Evolutionary conservation across 23 tunicate genomes (phyloP), one percentile per base, ranked within the genome.

Genomic region (Ciona savignyi): DNA sequence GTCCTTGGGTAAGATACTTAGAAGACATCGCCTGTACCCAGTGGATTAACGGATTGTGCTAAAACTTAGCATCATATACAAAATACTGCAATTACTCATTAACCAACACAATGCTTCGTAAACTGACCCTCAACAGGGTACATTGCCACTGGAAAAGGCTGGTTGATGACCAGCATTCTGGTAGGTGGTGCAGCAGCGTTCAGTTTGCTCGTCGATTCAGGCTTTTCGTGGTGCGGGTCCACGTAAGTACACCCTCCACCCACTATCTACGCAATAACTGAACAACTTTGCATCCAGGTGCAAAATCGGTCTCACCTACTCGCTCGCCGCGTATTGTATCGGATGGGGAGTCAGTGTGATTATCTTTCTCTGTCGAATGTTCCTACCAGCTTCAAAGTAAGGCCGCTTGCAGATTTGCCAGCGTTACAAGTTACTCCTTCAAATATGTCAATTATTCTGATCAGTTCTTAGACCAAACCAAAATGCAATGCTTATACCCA

Each of bases 271-370:
- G 29, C 0, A 24, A 21, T 19, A 20, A 15, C 20, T 29, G 22
- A 70, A 22, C 23, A 32, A 32, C 15, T 64, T 42, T 42, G 15
- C 56, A 42, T 42, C 9, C 15, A 42, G 56, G 56, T 80, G 85
- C 33, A 67, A 63, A 4, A n/a, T 23, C 35, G 92, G 68, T 1
- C 30, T 80, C 22, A 80, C 77, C 2, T 86, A 80, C 65, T 77
- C 84, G 22, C 51, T 86, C 63, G 66, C 76, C 25, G 93, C 81
- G 35, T 86, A 79, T 73, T 72, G 84, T 67, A 77, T 86, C 15
- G 93, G 81, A 0, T 86, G 93, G 93, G 65, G 81, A 15, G 77
- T 80, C 35, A 86, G 85, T 4, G 72, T 86, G 1, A 65, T 86
- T 42, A 72, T 86, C 24, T 86, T 84, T 61, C 67, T 86, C 4